Evolutionary conservation across 1,140 invertebrate species (phyloP).

Genomic region (Aphaenogaster floridana): DNA sequence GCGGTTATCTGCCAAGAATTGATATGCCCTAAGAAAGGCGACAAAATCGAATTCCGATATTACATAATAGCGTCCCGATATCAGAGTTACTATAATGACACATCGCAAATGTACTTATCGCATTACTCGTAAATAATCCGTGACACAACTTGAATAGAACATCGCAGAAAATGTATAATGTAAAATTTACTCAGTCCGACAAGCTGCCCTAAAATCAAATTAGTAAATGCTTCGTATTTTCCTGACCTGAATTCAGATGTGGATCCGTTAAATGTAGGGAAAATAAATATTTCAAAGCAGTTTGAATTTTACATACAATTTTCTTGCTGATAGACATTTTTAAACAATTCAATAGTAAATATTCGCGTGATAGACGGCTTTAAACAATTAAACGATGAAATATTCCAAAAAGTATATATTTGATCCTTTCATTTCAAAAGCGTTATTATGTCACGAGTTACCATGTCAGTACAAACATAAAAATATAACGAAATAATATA

Average conservation of each 20-base stretch:
- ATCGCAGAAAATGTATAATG: background rate
- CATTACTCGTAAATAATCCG: conserved; percentile 2
- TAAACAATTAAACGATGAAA: background rate
- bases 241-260: background rate
- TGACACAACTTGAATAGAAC: conserved; percentile 22
- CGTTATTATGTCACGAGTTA: background rate
- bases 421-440: background rate
- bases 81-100: conserved; percentile 44
- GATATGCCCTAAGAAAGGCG: conserved; percentile 32
- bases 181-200: background rate
- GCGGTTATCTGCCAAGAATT: background rate
- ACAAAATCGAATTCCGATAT: conserved; percentile 53
- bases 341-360: background rate
- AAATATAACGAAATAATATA: background rate
- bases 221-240: background rate
- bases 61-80: conserved; percentile 30
- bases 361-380: background rate
- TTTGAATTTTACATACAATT: background rate
- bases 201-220: background rate
- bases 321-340: background rate
- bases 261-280: background rate
- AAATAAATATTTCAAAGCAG: background rate
- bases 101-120: conserved; percentile 28
- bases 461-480: background rate
- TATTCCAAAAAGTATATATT: background rate